phyloP scores from a whole-genome alignment of 2,113 vertebrate genomes.

The western clawed frog (Xenopus tropicalis) region DNA sequence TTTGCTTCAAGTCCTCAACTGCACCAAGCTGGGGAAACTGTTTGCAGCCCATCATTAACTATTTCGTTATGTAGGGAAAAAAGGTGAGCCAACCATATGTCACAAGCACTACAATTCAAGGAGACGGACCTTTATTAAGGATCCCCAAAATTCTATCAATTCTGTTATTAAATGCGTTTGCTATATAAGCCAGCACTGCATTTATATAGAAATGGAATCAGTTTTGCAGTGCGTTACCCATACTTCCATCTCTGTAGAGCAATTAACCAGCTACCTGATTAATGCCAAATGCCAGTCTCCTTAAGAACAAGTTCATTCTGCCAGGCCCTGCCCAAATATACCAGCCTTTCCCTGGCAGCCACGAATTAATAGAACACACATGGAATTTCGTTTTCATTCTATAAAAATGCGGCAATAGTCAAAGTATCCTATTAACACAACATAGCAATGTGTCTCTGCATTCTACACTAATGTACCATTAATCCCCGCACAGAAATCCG shows the following conservation, averaged over 20 bases:
- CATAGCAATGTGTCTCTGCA: too few relatives aligned
- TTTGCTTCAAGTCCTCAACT: slow-evolving; percentile 34
- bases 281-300: neutral
- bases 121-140: neutral
- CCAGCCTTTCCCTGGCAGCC: too few relatives aligned
- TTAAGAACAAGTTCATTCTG: neutral
- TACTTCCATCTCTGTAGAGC: neutral
- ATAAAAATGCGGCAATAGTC: too few relatives aligned
- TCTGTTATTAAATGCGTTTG: neutral
- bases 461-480: too few relatives aligned
- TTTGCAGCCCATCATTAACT: slow-evolving; percentile 14
- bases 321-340: too few relatives aligned
- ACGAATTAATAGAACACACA: too few relatives aligned
- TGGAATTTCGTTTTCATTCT: too few relatives aligned
- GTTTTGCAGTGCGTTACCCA: neutral
- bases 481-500: too few relatives aligned
- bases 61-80: too few relatives aligned
- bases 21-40: slow-evolving; percentile 20
- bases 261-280: neutral
- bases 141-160: neutral
- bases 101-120: too few relatives aligned
- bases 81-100: too few relatives aligned
- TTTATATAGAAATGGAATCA: neutral
- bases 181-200: neutral
- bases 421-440: too few relatives aligned